A percentile compares a stretch with the other conserved stretches of the same genome.
Conservation (phyloP, 92 coral and sea anemone species). For the Metridium senile region DNA sequence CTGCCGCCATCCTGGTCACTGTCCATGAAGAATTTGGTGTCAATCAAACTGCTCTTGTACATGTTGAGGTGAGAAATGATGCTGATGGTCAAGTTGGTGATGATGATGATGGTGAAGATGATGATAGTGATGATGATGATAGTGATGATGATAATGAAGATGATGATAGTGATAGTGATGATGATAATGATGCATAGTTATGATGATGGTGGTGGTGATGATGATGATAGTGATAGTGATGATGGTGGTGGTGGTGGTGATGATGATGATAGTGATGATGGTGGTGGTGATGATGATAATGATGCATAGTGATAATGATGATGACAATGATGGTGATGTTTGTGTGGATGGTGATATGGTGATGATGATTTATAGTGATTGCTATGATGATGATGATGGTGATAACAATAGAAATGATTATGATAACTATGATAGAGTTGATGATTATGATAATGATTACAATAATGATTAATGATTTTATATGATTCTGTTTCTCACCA, state of each 20-base stretch:
- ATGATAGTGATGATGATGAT: not conserved
- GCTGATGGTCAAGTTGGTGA: not conserved
- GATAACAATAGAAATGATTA: not conserved
- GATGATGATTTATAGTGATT: not conserved
- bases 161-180: not conserved
- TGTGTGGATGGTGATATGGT: not conserved
- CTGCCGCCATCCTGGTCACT: slow-evolving; percentile 92
- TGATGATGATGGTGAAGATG: not conserved
- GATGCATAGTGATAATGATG: not conserved
- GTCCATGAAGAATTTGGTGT: slow-evolving; percentile 95
- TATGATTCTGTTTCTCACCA: not conserved
- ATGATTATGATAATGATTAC: too few species aligned
- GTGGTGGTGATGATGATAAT: not conserved
- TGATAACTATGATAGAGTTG: not conserved
- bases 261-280: not conserved
- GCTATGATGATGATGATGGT: not conserved
- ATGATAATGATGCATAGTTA: not conserved
- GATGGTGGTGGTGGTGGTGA: not conserved
- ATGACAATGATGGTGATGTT: not conserved
- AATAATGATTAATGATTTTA: not conserved
- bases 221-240: not conserved
- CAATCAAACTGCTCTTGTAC: slow-evolving; percentile 95
- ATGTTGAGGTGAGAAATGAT: slow-evolving; percentile 72
- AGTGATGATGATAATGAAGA: not conserved
- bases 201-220: not conserved